Conservation (phyloP, 1,140 invertebrate genomes). For the Gryon sp. region DNA sequence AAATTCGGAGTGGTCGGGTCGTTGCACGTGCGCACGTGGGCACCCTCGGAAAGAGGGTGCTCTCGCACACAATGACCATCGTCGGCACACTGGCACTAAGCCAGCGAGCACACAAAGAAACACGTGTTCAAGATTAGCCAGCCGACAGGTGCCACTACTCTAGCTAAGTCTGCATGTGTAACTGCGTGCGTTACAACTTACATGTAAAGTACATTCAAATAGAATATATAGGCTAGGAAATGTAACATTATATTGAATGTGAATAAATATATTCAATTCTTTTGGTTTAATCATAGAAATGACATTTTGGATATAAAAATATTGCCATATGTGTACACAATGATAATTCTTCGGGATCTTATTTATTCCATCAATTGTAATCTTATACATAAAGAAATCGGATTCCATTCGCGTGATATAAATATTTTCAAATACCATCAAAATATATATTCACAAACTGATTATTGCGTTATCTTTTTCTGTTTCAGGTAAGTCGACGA, state of each 20-base stretch:
- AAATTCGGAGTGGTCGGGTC: constrained; percentile 34
- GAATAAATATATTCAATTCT: constrained; percentile 9
- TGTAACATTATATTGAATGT: constrained; percentile 1
- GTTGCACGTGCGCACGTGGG: constrained; percentile 53
- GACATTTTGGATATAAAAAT: no score
- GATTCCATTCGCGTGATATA: no score
- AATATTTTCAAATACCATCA: no score
- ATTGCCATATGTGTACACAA: no score
- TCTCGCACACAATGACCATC: constrained; percentile 69
- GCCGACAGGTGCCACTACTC: constrained; percentile 74
- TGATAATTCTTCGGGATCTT: no score
- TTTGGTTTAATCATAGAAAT: no score
- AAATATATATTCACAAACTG: no score
- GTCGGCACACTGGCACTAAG: constrained; percentile 67
- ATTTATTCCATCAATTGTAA: no score
- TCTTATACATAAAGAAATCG: no score
- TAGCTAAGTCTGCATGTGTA: constrained; percentile 67
- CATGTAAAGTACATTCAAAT: constrained; percentile 38
- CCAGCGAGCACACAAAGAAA: constrained; percentile 74
- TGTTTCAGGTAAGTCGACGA: constrained; percentile 30
- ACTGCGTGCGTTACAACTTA: constrained; percentile 44
- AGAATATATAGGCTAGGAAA: constrained; percentile 10
- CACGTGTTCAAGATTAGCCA: constrained; percentile 77
- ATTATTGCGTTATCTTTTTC: no score
- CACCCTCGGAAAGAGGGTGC: constrained; percentile 14